Percentiles rank a stretch among this genome's conserved stretches.
These are phyloP conservation scores for Melitaea athalia DNA, from an alignment of 2,888 invertebrate species.

Conservation along the genomic window DNA sequence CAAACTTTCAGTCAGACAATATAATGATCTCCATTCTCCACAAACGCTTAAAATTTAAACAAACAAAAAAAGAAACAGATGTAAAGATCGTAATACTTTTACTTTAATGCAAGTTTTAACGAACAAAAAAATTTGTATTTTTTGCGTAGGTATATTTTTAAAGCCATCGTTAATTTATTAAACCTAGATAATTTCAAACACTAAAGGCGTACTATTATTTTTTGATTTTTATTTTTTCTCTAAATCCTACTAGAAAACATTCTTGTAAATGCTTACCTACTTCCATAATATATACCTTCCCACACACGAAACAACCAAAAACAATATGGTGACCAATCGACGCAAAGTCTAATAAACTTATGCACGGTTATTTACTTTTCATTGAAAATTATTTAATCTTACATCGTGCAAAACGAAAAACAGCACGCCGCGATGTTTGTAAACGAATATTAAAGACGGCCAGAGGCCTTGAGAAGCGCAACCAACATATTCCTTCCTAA, in stretches of 20 bases:
- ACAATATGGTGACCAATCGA: constrained; percentile 30
- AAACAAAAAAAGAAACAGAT: neutral
- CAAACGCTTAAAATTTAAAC: no score
- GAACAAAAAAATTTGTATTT: neutral
- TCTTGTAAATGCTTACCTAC: constrained; percentile 3
- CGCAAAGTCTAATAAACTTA: constrained; percentile 35
- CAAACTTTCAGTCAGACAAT: neutral
- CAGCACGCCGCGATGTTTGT: constrained; percentile 70
- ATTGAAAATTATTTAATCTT: constrained; percentile 71
- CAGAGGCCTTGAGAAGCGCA: constrained; percentile 72
- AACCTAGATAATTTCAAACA: neutral
- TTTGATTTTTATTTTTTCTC: constrained; percentile 1
- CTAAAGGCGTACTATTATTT: neutral
- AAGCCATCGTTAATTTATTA: neutral
- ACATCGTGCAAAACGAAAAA: constrained; percentile 64
- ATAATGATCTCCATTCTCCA: neutral
- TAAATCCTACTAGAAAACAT: constrained; percentile 1
- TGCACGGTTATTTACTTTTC: constrained; percentile 60
- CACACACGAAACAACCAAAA: constrained; percentile 15
- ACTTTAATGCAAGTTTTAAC: neutral
- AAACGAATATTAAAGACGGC: constrained; percentile 63
- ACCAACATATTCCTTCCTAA: constrained; percentile 70
- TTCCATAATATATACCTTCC: neutral
- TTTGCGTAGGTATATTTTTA: no score
- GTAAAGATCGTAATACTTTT: neutral